Base-by-base conservation (phyloP, 2,797 vertebrate species). In the Anguilla obscura region DNA sequence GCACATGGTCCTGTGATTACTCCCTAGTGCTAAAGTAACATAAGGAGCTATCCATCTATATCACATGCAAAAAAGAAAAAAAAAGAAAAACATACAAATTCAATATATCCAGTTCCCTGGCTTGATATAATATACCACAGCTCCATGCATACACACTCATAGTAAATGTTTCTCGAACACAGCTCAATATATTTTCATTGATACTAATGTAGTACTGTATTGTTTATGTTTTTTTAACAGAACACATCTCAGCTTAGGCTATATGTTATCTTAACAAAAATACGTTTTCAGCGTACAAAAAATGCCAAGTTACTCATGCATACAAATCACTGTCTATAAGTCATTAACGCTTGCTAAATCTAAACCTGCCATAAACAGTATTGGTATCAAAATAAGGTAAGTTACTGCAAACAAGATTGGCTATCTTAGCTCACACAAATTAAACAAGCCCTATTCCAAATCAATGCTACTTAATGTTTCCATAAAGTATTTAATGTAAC, bases 1-100 rank as follows among this genome's bases (percentile, higher is more conserved):
- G 74, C 82, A 54, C 80, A 40, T 6, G 18, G 88, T 33, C 87
- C 66, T 18, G 60, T 90, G 87, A 90, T 90, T 91, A 84, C 89
- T 88, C 87, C 83, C 63, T 16, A 84, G 54, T 84, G 76, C 80
- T 86, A 82, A 82, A 86, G 74, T 87, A 86, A 87, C 71, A 27
- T 18, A 86, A 82, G 84, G 71, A 27, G 40, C 50, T 86, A 52
- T 85, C 66, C 82, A 40, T 85, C 56, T 45, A 87, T 86, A 52
- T 82, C 87, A n/a, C n/a, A n/a, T 10, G 66, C 24, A 71, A 69
- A 71, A 9, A 27, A 24, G 0, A 21, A 24, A 5, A 56, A 9
- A 56, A 16, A 56, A 33, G 54, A 8, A 56, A 66, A 66, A 66
- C 18, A n/a, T n/a, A 63, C 60, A 63, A 63, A 63, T n/a, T 24